Base-by-base conservation (phyloP, 2,113 vertebrate genomes). In the Cyprinodon variegatus region DNA sequence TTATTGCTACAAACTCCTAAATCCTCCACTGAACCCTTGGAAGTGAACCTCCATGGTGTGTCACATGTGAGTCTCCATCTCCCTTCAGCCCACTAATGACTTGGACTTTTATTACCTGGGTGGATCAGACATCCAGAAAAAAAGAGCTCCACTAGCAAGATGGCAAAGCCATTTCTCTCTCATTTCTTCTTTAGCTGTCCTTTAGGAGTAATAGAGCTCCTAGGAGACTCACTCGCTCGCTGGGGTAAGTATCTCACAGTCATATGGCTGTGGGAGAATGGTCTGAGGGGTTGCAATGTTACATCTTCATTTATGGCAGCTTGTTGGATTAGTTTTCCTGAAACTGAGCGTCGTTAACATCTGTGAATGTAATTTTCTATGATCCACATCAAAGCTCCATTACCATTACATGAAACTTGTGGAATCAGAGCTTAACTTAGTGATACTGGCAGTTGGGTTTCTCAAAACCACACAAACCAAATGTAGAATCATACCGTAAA, bases 361-460 rank as follows among this genome's bases (percentile, higher is more conserved):
- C 87, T 93, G 88, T 79, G 83, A 68, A 74, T 84, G 80, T 78
- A 60, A 68, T 90, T 91, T 87, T 75, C 83, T 76, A 74, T 88
- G 87, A 81, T 81, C 83, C 85, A 73, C 65, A 82, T 88, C 83
- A 62, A 48, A 29, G 29, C 29, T 29, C 38, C 20, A 37, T 61
- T 39, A 61, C 46, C 70, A 40, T 77, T 80, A 69, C 70, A 82
- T 76, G 80, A 72, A 85, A 22, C 68, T 57, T n/a, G 11, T 14
- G 50, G 79, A 65, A 62, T 63, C 39, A 68, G 66, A 62, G 65
- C 40, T 74, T 46, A 77, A 45, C 76, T 50, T 61, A 61, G 43
- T 1, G 15, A 37, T 59, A 89, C 71, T 65, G 46, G 61, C 71
- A 48, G 74, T 66, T 57, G 15, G 64, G 15, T n/a, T 41, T 68